phyloP scores from a whole-genome alignment of 2,113 vertebrate genomes.

The Todiramphus saurophagus region DNA sequence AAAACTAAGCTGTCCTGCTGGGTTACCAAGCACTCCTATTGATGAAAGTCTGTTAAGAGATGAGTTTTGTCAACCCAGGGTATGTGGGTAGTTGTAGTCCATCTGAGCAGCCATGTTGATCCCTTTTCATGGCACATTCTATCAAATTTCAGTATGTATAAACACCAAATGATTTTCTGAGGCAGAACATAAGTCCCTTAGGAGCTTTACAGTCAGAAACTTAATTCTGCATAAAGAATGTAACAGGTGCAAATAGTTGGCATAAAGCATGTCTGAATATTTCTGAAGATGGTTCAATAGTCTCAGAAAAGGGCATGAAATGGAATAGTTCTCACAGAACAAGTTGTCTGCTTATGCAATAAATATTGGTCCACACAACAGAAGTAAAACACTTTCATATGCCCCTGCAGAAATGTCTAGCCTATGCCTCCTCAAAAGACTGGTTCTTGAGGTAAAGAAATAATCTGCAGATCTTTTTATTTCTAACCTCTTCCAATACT shows the following conservation, averaged over 20 bases:
- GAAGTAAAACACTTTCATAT: background rate
- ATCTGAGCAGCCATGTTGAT: background rate
- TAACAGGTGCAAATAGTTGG: conserved; percentile 62
- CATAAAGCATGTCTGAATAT: background rate
- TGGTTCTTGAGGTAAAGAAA: background rate
- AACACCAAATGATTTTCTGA: conserved; percentile 20
- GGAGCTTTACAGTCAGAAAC: background rate
- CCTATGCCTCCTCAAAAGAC: background rate
- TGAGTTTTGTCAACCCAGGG: background rate
- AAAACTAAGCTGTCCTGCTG: background rate
- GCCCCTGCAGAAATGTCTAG: background rate
- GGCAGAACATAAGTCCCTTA: background rate
- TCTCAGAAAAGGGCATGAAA: conserved; percentile 1
- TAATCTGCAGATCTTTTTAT: background rate
- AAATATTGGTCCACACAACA: background rate
- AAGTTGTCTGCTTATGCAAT: background rate
- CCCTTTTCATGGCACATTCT: background rate
- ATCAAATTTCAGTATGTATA: conserved; percentile 8
- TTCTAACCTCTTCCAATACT: background rate
- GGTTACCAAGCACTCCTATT: background rate
- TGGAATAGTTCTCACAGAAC: background rate
- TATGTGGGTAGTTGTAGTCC: background rate
- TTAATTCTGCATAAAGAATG: conserved; percentile 44
- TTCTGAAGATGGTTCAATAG: conserved; percentile 40
- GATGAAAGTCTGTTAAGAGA: background rate